phyloP scores from a whole-genome alignment of 2,797 vertebrate species.

The Silurus aristotelis region DNA sequence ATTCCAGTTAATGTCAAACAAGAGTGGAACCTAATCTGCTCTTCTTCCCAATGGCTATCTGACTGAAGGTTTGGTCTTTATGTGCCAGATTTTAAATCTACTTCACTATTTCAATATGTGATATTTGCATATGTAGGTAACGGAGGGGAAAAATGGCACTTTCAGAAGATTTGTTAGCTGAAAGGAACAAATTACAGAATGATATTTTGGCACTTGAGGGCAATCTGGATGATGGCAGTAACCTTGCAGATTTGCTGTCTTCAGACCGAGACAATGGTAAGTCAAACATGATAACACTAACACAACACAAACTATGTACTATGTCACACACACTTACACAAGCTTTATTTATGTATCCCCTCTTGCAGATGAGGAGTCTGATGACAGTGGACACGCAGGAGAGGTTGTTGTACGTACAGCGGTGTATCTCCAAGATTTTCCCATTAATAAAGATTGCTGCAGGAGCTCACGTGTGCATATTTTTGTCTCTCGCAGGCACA shows the following conservation, averaged over 20 bases:
- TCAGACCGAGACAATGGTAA: slow-evolving; percentile 52
- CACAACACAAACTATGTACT: neutral
- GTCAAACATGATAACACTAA: slow-evolving; percentile 1
- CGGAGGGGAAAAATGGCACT: slow-evolving; percentile 47
- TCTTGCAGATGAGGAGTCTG: slow-evolving; percentile 50
- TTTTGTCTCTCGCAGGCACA: slow-evolving; percentile 30
- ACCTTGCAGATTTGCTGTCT: slow-evolving; percentile 40
- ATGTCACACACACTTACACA: neutral
- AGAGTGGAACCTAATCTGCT: too few species aligned
- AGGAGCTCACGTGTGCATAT: neutral
- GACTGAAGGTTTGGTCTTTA: too few species aligned
- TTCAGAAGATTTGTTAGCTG: slow-evolving; percentile 39
- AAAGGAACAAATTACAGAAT: slow-evolving; percentile 54
- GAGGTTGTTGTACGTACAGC: slow-evolving; percentile 43
- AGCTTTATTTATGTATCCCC: neutral
- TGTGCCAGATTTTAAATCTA: too few species aligned
- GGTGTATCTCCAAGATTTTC: neutral
- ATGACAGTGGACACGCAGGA: slow-evolving; percentile 43
- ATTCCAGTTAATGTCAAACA: too few species aligned
- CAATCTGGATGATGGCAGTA: slow-evolving; percentile 34
- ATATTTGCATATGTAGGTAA: neutral
- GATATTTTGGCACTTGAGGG: slow-evolving; percentile 58
- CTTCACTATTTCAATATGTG: too few species aligned
- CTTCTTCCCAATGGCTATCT: too few species aligned
- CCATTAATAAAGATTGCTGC: neutral